Base-by-base conservation (phyloP, 2,113 vertebrate species). In the Ciconia stormi region DNA sequence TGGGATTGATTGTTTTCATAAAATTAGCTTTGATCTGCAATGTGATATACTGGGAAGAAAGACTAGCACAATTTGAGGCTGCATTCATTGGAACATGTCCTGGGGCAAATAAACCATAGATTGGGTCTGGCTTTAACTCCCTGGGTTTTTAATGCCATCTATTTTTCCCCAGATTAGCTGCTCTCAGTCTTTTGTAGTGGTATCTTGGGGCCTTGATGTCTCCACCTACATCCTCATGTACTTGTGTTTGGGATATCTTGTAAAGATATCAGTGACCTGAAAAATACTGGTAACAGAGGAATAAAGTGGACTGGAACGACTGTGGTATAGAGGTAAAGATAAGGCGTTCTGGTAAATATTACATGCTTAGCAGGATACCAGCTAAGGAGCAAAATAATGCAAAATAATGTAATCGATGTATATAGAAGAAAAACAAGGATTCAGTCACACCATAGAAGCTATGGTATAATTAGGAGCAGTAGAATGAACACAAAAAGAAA, bases 401-500 rank as follows among this genome's bases (percentile, higher is more conserved):
- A 87, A 65, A 95, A 66, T 70, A 90, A 84, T 78, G 19, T 55
- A 76, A 84, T 86, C 53, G 38, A 95, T 86, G 29, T 50, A 76
- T 62, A 27, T 16, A 84, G 94, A 89, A 79, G 70, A 66, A 89
- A 96, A 76, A 3, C 11, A 78, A 71, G 47, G 46, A 93, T 90
- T 62, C 66, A 55, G 56, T 77, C 56, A 83, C 79, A 65, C 32
- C 32, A 9, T 5, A 59, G 47, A 67, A 82, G 23, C 44, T 62
- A 44, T 3, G 30, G 83, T 91, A 82, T 83, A 95, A 96, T 89
- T 94, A 95, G 47, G 38, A 84, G 36, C 71, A 89, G 69, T 56
- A 79, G 86, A 92, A 96, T 72, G 84, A 95, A 81, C 29, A 92
- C 91, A 90, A 81, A 95, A 88, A 90, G 73, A 55, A 91, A 95